These are phyloP conservation scores for Polyommatus iphigenia DNA, from an alignment of 2,888 invertebrate genomes.

Conservation along the genomic window DNA sequence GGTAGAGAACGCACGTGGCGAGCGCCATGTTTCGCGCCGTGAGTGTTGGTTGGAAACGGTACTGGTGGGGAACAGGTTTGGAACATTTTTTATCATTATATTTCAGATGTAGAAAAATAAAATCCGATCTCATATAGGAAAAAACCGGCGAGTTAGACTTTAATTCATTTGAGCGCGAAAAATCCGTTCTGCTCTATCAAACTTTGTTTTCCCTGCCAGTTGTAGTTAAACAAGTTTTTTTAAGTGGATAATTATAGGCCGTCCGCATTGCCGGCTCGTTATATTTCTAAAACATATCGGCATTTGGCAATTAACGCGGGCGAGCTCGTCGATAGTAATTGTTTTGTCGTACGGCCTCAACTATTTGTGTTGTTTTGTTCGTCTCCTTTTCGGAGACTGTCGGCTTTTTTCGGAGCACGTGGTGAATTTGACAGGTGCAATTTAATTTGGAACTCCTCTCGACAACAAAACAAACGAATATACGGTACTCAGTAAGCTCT, in stretches of 20 bases:
- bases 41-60: constrained; percentile 72
- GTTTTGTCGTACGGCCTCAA: constrained; percentile 57
- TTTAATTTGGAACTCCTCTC: constrained; percentile 34
- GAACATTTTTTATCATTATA: constrained; percentile 40
- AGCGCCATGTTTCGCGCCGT: constrained; percentile 71
- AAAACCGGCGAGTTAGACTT: background rate
- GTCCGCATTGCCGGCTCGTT: background rate
- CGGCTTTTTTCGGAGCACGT: constrained; percentile 67
- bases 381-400: constrained; percentile 52
- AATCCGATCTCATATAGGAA: background rate
- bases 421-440: constrained; percentile 60
- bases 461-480: background rate
- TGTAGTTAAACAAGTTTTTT: constrained; percentile 24
- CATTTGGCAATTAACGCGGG: constrained; percentile 41
- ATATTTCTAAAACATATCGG: constrained; percentile 28
- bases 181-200: constrained; percentile 28
- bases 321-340: constrained; percentile 47
- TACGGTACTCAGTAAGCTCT: background rate
- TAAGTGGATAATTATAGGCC: constrained; percentile 7
- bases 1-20: constrained; percentile 61
- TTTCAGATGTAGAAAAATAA: background rate
- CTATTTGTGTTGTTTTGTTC: constrained; percentile 67
- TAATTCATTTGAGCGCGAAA: constrained; percentile 25
- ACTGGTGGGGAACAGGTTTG: constrained; percentile 79
- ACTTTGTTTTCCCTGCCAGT: constrained; percentile 32